Evolutionary conservation across 1,140 invertebrate species (phyloP), one percentile per base, ranked within the genome.

Genomic region (Cotesia glomerata): DNA sequence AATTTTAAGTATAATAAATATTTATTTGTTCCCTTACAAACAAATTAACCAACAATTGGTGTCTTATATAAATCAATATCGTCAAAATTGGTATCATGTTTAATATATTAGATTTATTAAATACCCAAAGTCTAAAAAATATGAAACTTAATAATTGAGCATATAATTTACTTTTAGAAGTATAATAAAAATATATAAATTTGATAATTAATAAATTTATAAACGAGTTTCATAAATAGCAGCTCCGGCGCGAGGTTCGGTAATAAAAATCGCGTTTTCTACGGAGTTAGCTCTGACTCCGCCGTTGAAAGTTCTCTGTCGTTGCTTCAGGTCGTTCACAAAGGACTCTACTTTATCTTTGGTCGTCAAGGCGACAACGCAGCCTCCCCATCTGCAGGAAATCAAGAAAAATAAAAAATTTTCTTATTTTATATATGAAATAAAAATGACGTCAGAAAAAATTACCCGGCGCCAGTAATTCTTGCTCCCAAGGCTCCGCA

Each of bases 401-500:
- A 76, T 51, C 77, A 71, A 45, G 51, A 72, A 45, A 74, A 9
- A 54, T 8, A 56, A 11, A 18, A 65, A 59, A 54, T 71, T 71
- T 65, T 45, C n/a, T 74, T 36, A 56, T 56, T 13, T 58, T 54
- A 18, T 26, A 36, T 14, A 11, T 13, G 36, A 59, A 74, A 39
- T 76, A 52, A 9, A 34, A 54, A 26, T 58, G 39, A 32, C 52
- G 49, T 63, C 18, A 51, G 66, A 65, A 67, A 62, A 61, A 64
- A 83, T 88, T 88, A 93, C 90, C 96, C 96, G 14, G 96, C 96
- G 65, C 98, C 98, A 5, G 98, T 99, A 39, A 99, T 87, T 73
- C 98, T 90, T 7, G 95, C 93, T 39, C 97, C 95, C 18, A 95
- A 88, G 5, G 93, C 91, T 45, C 93, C 92, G 67, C 90, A 88